Evolutionary conservation across 2,888 invertebrate genomes (phyloP).

Genomic region (Rhingia rostrata): DNA sequence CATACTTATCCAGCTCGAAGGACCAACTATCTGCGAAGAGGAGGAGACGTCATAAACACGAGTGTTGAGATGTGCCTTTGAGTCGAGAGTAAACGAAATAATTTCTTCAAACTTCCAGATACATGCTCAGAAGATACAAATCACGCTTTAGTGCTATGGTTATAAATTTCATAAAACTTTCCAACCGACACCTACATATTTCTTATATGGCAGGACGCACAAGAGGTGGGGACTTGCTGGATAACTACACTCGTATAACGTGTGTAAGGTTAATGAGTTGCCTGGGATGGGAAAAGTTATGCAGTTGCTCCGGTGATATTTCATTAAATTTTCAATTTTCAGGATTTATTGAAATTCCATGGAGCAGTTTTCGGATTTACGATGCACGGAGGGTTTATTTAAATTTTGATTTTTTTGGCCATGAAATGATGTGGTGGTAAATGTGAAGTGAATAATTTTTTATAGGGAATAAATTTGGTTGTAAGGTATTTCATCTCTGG

Average conservation of each 20-base stretch:
- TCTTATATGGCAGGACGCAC: background rate
- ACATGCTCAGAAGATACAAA: slow-evolving; percentile 45
- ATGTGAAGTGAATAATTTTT: slow-evolving; percentile 1
- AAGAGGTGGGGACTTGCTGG: background rate
- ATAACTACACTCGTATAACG: slow-evolving; percentile 7
- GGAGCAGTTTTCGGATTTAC: slow-evolving; percentile 35
- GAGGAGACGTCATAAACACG: slow-evolving; percentile 35
- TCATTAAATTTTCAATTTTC: slow-evolving; percentile 66
- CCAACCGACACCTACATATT: slow-evolving; percentile 14
- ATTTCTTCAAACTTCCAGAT: slow-evolving; percentile 57
- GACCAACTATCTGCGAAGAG: slow-evolving; percentile 34
- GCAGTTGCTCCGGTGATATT: slow-evolving; percentile 58
- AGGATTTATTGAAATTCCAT: slow-evolving; percentile 59
- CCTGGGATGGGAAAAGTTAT: slow-evolving; percentile 39
- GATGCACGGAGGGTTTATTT: slow-evolving; percentile 22
- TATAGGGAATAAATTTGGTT: background rate
- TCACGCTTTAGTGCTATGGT: slow-evolving; percentile 46
- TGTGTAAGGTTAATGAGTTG: slow-evolving; percentile 65
- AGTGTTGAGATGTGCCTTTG: background rate
- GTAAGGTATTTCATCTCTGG: background rate
- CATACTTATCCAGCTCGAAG: slow-evolving; percentile 47
- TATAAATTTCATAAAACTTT: slow-evolving; percentile 64
- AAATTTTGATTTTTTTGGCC: slow-evolving; percentile 21
- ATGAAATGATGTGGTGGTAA: background rate
- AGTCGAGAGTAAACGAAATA: slow-evolving; percentile 18